These are phyloP conservation scores for Tokudaia muenninki DNA, from an alignment of 2,797 vertebrate genomes.

Conservation along the genomic window DNA sequence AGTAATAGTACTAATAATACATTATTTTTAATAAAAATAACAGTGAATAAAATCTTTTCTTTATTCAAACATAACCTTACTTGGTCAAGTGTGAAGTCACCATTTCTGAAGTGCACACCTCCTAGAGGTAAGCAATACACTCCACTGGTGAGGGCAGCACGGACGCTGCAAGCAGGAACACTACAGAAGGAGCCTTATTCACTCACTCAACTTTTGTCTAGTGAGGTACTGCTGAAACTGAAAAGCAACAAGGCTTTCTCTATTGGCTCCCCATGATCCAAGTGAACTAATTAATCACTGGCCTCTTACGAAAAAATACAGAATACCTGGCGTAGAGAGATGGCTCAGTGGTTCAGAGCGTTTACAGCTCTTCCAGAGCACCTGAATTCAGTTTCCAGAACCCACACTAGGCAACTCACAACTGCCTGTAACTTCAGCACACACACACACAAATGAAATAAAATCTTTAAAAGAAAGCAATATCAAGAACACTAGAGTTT, in stretches of 20 bases:
- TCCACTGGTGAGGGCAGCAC: neutral
- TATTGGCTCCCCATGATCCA: neutral
- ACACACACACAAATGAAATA: neutral
- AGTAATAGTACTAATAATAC: neutral
- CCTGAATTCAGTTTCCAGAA: neutral
- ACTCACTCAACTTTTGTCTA: neutral
- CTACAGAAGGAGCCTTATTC: neutral
- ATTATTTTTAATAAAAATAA: neutral
- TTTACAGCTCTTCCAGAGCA: neutral
- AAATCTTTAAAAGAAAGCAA: neutral
- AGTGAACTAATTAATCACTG: neutral
- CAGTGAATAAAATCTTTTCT: slow-evolving; percentile 2
- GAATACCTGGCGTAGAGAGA: neutral
- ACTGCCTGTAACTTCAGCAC: neutral
- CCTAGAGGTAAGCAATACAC: neutral
- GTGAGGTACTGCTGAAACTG: neutral
- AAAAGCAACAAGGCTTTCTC: slow-evolving; percentile 32
- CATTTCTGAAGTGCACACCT: neutral
- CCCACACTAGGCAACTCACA: neutral
- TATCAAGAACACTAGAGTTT: neutral
- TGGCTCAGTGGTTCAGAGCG: neutral
- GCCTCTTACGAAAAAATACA: neutral
- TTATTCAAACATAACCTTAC: neutral
- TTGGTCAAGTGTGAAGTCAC: neutral
- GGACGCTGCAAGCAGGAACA: neutral